These are phyloP conservation scores for Bilobella aurantiaca DNA, from an alignment of 1,140 invertebrate species.

Conservation along the genomic window DNA sequence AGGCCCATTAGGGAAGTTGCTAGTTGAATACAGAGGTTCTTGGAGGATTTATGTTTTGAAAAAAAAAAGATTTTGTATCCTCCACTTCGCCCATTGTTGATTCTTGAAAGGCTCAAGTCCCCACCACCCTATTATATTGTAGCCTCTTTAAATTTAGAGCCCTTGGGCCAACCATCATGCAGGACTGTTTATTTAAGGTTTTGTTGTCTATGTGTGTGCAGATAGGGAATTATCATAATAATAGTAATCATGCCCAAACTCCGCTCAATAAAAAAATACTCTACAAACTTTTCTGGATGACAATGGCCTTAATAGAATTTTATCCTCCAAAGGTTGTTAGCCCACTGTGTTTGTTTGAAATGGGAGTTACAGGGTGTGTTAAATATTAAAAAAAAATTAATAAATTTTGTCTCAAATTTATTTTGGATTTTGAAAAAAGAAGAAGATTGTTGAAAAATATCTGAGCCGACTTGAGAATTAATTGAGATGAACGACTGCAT, in stretches of 20 bases:
- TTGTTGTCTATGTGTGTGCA: not conserved
- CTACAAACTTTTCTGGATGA: not conserved
- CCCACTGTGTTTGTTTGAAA: too few species aligned
- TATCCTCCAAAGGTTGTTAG: not conserved
- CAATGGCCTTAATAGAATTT: not conserved
- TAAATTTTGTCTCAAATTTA: too few species aligned
- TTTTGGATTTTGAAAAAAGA: too few species aligned
- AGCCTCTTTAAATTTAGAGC: not conserved
- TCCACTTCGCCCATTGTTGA: too few species aligned
- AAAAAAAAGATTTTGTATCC: too few species aligned
- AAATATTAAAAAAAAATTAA: too few species aligned
- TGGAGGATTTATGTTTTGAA: too few species aligned
- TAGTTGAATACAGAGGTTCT: too few species aligned
- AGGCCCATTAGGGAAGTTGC: conserved; percentile 3
- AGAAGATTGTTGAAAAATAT: too few species aligned
- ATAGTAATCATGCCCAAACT: not conserved
- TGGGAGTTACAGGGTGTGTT: too few species aligned
- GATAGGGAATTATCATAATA: conserved; percentile 4
- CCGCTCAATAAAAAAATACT: not conserved
- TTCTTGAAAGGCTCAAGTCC: not conserved
- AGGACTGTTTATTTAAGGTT: not conserved
- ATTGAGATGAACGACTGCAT: too few species aligned
- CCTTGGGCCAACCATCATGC: not conserved
- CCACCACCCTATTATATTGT: not conserved
- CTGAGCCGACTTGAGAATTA: too few species aligned